phyloP scores from a whole-genome alignment of 2,888 invertebrate genomes.

The Tethea ocularis region DNA sequence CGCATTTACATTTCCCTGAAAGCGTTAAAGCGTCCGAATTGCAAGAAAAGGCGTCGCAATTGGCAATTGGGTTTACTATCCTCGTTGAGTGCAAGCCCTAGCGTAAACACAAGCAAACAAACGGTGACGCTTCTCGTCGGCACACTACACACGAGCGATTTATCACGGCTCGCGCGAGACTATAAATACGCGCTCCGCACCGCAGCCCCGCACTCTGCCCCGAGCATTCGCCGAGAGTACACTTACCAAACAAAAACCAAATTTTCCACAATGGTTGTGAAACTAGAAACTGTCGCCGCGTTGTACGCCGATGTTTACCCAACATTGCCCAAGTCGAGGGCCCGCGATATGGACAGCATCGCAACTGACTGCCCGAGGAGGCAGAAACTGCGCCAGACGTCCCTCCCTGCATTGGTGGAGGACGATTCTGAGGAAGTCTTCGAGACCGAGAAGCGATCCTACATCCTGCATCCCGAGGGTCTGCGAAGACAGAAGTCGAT shows the following conservation, averaged over 20 bases:
- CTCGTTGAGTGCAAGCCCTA: constrained; percentile 35
- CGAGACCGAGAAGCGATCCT: constrained; percentile 57
- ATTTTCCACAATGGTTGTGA: constrained; percentile 60
- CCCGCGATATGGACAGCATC: constrained; percentile 54
- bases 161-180: constrained; percentile 40
- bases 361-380: constrained; percentile 57
- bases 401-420: constrained; percentile 64
- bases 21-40: constrained; percentile 6
- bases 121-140: constrained; percentile 46
- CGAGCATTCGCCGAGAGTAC: constrained; percentile 51
- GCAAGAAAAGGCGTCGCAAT: constrained; percentile 26
- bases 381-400: constrained; percentile 54
- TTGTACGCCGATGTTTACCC: constrained; percentile 66
- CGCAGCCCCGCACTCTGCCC: constrained; percentile 61
- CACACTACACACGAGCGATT: constrained; percentile 42
- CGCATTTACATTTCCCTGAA: constrained; percentile 6
- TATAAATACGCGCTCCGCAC: constrained; percentile 55
- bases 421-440: constrained; percentile 65
- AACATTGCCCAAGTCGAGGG: constrained; percentile 46
- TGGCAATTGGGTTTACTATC: constrained; percentile 35
- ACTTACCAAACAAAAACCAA: constrained; percentile 37
- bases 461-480: constrained; percentile 60
- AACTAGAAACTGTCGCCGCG: constrained; percentile 64
- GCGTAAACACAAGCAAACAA: constrained; percentile 35
- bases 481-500: constrained; percentile 73